These are phyloP conservation scores for Mythimna vitellina DNA, from an alignment of 2,888 invertebrate genomes.

Conservation along the genomic window DNA sequence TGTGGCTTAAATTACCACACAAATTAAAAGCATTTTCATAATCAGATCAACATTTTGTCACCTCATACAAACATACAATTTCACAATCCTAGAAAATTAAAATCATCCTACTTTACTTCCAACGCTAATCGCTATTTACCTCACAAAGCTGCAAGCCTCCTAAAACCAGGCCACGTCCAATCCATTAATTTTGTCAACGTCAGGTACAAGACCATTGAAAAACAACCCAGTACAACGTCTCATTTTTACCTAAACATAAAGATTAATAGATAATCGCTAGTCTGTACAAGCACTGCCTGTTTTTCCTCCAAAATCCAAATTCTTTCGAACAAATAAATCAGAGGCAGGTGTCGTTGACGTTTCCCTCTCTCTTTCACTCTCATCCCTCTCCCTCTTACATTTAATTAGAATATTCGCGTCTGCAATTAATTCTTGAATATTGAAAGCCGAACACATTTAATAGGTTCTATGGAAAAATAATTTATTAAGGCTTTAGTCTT, in stretches of 20 bases:
- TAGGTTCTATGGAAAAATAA: slow-evolving; percentile 56
- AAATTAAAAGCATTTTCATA: too few relatives aligned
- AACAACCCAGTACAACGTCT: slow-evolving; percentile 34
- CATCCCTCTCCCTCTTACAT: slow-evolving; percentile 55
- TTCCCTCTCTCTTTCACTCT: slow-evolving; percentile 56
- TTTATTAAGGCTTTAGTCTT: slow-evolving; percentile 49
- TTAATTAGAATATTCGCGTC: slow-evolving; percentile 67
- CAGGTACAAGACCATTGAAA: slow-evolving; percentile 32
- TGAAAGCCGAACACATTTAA: slow-evolving; percentile 61
- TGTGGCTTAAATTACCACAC: too few relatives aligned
- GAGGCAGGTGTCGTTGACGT: slow-evolving; percentile 77
- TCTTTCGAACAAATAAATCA: slow-evolving; percentile 82
- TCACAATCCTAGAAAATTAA: too few relatives aligned
- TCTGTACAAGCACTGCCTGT: slow-evolving; percentile 56
- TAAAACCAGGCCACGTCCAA: neutral
- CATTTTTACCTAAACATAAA: slow-evolving; percentile 45
- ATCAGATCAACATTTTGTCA: too few relatives aligned
- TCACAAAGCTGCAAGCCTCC: slow-evolving; percentile 11
- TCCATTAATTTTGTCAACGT: slow-evolving; percentile 44
- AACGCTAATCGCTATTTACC: slow-evolving; percentile 18
- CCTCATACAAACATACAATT: too few relatives aligned
- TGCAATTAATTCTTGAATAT: slow-evolving; percentile 68
- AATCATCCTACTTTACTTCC: neutral
- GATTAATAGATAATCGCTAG: slow-evolving; percentile 54
- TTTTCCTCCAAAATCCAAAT: slow-evolving; percentile 76